A percentile compares a stretch with the other conserved stretches of the same genome.
phyloP scores from a whole-genome alignment of 1,140 invertebrate genomes.

The Scaptodrosophila lebanonensis region DNA sequence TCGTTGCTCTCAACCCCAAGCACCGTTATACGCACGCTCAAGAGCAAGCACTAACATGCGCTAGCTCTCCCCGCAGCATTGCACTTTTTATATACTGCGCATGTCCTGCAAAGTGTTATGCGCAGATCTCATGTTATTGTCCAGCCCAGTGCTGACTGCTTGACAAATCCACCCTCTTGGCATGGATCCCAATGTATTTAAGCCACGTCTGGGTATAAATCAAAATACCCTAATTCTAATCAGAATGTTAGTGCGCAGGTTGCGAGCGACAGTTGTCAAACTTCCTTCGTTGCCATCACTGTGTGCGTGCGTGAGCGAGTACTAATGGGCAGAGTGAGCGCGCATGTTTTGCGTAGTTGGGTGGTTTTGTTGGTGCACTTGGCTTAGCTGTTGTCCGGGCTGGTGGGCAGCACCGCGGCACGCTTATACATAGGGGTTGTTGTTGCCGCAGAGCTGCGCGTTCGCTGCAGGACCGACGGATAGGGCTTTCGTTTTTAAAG shows the following conservation, averaged over 20 bases:
- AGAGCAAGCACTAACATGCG: conserved; percentile 1
- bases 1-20: conserved; percentile 43
- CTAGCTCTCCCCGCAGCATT: not conserved
- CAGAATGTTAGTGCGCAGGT: conserved; percentile 24
- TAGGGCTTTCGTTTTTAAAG: conserved; percentile 52
- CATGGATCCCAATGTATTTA: not conserved
- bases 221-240: conserved; percentile 24
- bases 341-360: conserved; percentile 57
- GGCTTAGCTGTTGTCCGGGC: conserved; percentile 48
- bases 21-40: conserved; percentile 36
- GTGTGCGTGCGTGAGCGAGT: conserved; percentile 4
- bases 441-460: conserved; percentile 68
- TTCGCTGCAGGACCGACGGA: too few relatives aligned
- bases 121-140: conserved; percentile 58
- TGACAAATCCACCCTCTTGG: too few relatives aligned
- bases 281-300: conserved; percentile 19
- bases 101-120: conserved; percentile 66
- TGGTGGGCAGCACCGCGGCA: conserved; percentile 17
- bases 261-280: conserved; percentile 12
- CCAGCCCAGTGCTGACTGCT: conserved; percentile 4
- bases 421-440: conserved; percentile 54
- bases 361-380: conserved; percentile 61
- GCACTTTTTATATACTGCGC: conserved; percentile 36
- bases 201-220: conserved; percentile 27
- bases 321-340: conserved; percentile 6